phyloP scores from a whole-genome alignment of 2,888 invertebrate genomes.

The Calephelis perditalis region DNA sequence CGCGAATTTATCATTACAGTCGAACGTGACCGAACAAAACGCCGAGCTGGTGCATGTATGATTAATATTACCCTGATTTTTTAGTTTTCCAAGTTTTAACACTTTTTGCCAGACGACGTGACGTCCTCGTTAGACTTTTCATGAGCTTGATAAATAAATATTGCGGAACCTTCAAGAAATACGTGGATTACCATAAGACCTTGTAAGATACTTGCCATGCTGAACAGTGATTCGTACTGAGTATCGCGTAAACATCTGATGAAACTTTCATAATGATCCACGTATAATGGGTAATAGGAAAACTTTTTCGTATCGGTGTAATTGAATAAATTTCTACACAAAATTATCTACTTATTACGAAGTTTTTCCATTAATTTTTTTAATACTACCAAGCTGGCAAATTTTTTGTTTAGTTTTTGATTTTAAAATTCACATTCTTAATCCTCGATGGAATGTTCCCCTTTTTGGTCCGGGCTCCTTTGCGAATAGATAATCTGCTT shows the following conservation, averaged over 20 bases:
- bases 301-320: conserved; percentile 36
- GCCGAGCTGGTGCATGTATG: conserved; percentile 49
- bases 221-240: conserved; percentile 23
- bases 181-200: conserved; percentile 46
- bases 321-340: conserved; percentile 21
- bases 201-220: conserved; percentile 33
- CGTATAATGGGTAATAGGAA: conserved; percentile 46
- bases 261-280: conserved; percentile 45
- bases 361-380: conserved; percentile 16
- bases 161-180: conserved; percentile 34
- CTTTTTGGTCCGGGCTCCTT: no score
- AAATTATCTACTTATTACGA: conserved; percentile 18
- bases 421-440: no score
- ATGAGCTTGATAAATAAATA: conserved; percentile 38
- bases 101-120: conserved; percentile 56
- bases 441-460: no score
- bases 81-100: conserved; percentile 46
- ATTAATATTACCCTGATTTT: conserved; percentile 64
- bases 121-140: conserved; percentile 46
- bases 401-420: neutral
- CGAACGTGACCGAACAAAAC: conserved; percentile 68
- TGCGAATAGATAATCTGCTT: no score
- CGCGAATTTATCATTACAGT: conserved; percentile 66
- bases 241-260: conserved; percentile 37
- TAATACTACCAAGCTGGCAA: neutral